Evolutionary conservation across 2,113 vertebrate species (phyloP), one percentile per base, ranked within the genome.

Genomic region (Neotoma lepida): DNA sequence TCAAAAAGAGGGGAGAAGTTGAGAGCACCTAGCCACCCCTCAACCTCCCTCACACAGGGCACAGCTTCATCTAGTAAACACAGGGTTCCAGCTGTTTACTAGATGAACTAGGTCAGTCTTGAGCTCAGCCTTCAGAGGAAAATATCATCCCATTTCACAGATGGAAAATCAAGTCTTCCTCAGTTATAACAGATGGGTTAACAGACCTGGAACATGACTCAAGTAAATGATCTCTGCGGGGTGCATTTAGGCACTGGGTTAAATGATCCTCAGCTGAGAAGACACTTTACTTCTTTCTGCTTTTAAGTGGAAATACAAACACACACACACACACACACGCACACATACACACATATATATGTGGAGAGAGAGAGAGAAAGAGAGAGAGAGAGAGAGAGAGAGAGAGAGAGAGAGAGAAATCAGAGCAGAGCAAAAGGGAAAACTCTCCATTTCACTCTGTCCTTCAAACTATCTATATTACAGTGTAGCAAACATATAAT

Each of bases 401-500:
- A 49, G 9, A 10, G 49, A 51, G 49, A 51, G 49, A 51, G 51
- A 51, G 12, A 51, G 13, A 51, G 51, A 88, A 44, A 58, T 2
- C 22, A 93, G 87, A 70, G 0, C 6, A 93, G 90, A 92, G 13
- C 39, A 71, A 89, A 89, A 9, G 44, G 6, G 14, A 94, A 73
- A 82, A 49, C 18, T 64, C 18, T 64, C 18, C 44, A 64, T 56
- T 89, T 90, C 44, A 82, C 54, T 90, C 17, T 81, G 86, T 78
- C 6, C 74, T 92, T 81, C 89, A 88, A 77, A 61, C 9, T 46
- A 44, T 77, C 66, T 96, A 44, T 94, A 14, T 94, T 56, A 85
- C 2, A 24, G 44, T 91, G 61, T 73, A 76, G 80, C 10, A 88
- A 88, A 30, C 64, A 81, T 78, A 93, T 54, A 63, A 84, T 91